Evolutionary conservation across 2,888 invertebrate genomes (phyloP), one percentile per base, ranked within the genome.

Genomic region (Dorcus parallelipipedus): DNA sequence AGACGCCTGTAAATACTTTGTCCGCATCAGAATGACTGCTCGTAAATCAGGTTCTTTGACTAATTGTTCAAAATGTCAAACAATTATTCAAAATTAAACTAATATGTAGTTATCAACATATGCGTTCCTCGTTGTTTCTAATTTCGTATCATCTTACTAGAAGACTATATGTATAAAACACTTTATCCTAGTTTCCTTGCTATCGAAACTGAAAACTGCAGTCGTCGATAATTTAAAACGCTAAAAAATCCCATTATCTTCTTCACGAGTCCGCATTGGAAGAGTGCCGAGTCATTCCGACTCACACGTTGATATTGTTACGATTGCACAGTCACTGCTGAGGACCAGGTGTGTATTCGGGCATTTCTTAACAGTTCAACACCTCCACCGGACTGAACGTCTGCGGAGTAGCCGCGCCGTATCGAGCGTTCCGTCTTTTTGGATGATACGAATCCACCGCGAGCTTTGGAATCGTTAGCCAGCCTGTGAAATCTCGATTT

Each of bases 241-340:
- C 49, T 48, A 54, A 59, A 59, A 59, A 62, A 59, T 58, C 59
- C 54, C 54, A 60, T 62, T 62, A 64, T 60, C 61, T 65, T 58
- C 60, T 65, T 56, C 53, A 51, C 60, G 49, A 54, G 49, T 55
- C 50, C 38, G 49, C 42, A 56, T 61, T 64, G 57, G 60, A 65
- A 63, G 64, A 64, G 50, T 66, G 72, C 64, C 69, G 63, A 73
- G 72, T 75, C 74, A 74, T 69, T 71, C 67, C 70, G 70, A 72
- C 75, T 73, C 73, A 75, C 75, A 75, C 75, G 75, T 73, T 63
- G 75, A 70, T 72, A 71, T 73, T 73, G 73, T 71, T 69, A 67
- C 70, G 66, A 73, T 67, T 70, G 73, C 73, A 67, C 56, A 67
- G 73, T 74, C 74, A 72, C 70, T 65, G 62, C 63, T 66, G 68